phyloP scores from a whole-genome alignment of 2,113 vertebrate species.

The Cephalopterus ornatus region DNA sequence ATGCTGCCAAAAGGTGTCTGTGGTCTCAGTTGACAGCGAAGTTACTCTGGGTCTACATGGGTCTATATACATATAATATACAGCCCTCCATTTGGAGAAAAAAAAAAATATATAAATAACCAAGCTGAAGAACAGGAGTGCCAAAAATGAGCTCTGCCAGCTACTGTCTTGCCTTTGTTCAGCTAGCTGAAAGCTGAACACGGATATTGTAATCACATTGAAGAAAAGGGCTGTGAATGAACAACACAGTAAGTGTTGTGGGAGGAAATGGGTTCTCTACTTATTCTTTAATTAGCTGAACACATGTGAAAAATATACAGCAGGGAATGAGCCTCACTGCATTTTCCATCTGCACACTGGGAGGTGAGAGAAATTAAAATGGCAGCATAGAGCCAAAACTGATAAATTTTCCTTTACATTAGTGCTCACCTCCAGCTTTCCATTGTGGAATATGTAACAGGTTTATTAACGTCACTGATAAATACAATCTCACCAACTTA shows the following conservation, averaged over 20 bases:
- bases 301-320: neutral
- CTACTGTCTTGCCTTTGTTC: neutral
- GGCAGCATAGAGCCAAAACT: neutral
- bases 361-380: conserved; percentile 26
- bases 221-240: conserved; percentile 12
- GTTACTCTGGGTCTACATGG: conserved; percentile 65
- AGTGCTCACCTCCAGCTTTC: conserved; percentile 6
- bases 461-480: neutral
- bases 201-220: neutral
- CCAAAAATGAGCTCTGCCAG: neutral
- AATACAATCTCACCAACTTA: conserved; percentile 23
- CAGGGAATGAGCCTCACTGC: neutral
- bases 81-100: neutral
- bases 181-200: neutral
- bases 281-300: conserved; percentile 8
- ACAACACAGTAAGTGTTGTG: neutral
- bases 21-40: neutral
- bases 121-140: neutral
- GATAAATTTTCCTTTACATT: neutral
- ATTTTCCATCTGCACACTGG: conserved; percentile 9
- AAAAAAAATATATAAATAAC: neutral
- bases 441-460: neutral
- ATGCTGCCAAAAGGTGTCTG: neutral
- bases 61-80: neutral
- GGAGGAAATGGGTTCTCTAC: neutral